Conservation (phyloP, 2,888 invertebrate species). For the Thymelicus acteon region DNA sequence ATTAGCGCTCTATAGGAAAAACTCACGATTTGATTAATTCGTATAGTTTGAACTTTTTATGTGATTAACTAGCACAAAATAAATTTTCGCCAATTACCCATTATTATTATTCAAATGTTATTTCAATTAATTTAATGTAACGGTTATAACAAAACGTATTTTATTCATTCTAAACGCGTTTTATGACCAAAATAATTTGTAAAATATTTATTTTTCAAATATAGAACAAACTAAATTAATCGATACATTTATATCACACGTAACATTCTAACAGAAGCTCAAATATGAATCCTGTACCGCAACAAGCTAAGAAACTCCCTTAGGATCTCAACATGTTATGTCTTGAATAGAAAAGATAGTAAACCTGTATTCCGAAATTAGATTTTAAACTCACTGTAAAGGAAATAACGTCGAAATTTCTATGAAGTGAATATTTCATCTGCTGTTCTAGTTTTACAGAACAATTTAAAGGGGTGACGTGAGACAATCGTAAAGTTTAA, state of each 20-base stretch:
- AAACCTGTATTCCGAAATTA: conserved; percentile 42
- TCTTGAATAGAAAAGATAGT: conserved; percentile 50
- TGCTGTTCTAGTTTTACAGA: conserved; percentile 49
- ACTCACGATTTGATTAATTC: no score
- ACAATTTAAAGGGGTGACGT: conserved; percentile 79
- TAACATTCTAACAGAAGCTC: conserved; percentile 60
- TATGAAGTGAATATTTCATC: conserved; percentile 48
- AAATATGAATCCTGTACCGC: conserved; percentile 80
- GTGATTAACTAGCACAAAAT: no score
- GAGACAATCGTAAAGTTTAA: conserved; percentile 85
- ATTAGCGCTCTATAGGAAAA: no score
- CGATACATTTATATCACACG: not conserved
- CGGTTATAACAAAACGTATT: no score
- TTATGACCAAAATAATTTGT: no score
- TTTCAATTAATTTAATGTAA: no score
- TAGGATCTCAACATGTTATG: conserved; percentile 74
- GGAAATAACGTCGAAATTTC: conserved; percentile 49
- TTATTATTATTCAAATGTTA: no score
- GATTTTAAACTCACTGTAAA: conserved; percentile 51
- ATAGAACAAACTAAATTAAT: no score
- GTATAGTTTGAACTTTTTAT: no score
- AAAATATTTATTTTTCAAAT: no score
- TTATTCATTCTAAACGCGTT: no score
- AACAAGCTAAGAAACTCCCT: conserved; percentile 83
- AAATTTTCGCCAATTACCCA: no score